These are phyloP conservation scores for Sebastes oblongus DNA, from an alignment of 2,797 vertebrate species.

Conservation along the genomic window DNA sequence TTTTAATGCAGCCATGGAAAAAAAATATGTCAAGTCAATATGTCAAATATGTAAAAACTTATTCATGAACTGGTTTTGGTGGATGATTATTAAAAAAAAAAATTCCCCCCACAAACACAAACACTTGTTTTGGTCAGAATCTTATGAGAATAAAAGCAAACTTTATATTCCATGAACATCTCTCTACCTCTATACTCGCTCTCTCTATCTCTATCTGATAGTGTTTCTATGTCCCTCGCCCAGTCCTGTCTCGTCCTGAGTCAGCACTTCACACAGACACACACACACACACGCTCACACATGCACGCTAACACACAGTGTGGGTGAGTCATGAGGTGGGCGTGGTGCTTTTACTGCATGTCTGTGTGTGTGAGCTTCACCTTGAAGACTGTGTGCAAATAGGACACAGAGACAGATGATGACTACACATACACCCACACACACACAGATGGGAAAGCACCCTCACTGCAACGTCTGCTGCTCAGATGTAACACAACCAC, in stretches of 20 bases:
- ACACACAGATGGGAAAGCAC: conserved; percentile 22
- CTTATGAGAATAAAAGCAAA: background rate
- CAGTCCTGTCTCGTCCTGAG: conserved; percentile 22
- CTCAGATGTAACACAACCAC: conserved; percentile 25
- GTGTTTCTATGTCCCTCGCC: conserved; percentile 2
- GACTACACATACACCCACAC: conserved; percentile 20
- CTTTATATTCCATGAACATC: background rate
- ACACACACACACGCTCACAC: background rate
- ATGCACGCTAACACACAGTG: conserved; percentile 9
- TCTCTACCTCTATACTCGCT: background rate
- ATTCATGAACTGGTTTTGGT: background rate
- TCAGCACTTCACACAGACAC: conserved; percentile 37
- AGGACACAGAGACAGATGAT: conserved; percentile 50
- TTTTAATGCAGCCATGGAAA: too few relatives aligned
- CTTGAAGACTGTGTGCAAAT: conserved; percentile 41
- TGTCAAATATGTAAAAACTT: background rate
- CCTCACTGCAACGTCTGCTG: conserved; percentile 19
- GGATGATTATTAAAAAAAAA: background rate
- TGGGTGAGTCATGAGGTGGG: conserved; percentile 34
- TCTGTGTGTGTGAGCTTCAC: conserved; percentile 31
- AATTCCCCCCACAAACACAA: background rate
- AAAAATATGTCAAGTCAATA: too few relatives aligned
- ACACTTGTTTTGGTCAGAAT: background rate
- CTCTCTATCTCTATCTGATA: background rate
- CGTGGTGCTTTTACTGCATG: conserved; percentile 25